Evolutionary conservation across 1,140 invertebrate genomes (phyloP).

Genomic region (Lineus longissimus): DNA sequence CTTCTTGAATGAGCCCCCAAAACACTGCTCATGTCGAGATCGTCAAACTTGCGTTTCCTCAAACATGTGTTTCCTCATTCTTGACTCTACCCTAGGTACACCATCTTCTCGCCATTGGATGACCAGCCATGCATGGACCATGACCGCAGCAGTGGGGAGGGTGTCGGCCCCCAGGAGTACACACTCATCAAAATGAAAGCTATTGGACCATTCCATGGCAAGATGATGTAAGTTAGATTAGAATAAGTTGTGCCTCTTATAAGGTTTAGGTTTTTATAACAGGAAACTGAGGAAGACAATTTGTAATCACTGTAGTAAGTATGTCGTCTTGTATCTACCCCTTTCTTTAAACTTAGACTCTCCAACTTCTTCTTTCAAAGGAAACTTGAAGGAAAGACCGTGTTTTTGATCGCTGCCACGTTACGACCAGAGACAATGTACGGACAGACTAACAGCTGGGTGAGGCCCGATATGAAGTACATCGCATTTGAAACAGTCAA

Average conservation of each 20-base stretch:
- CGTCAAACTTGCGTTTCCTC: too few species aligned
- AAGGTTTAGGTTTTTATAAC: too few species aligned
- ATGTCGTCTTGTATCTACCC: too few species aligned
- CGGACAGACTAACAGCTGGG: conserved; percentile 99
- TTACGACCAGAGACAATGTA: conserved; percentile 99
- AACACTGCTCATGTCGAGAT: too few species aligned
- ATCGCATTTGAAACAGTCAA: conserved; percentile 70
- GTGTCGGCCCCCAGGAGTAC: conserved; percentile 96
- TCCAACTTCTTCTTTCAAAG: background rate
- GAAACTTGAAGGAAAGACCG: conserved; percentile 47
- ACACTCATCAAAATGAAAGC: conserved; percentile 94
- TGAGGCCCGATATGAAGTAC: conserved; percentile 92
- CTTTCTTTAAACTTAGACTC: too few species aligned
- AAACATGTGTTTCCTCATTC: too few species aligned
- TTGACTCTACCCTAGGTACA: too few species aligned
- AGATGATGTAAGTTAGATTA: conserved; percentile 55
- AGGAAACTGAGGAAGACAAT: too few species aligned
- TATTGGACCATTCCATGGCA: conserved; percentile 68
- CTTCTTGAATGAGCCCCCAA: too few species aligned
- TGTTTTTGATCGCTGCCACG: conserved; percentile 95
- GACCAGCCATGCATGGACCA: conserved; percentile 99
- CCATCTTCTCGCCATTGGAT: conserved; percentile 94
- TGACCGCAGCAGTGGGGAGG: conserved; percentile 91
- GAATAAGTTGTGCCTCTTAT: too few species aligned
- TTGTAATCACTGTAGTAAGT: too few species aligned